A percentile compares a stretch with the other conserved stretches of the same genome.
phyloP scores from a whole-genome alignment of 2,797 vertebrate genomes.

The Phataginus tricuspis region DNA sequence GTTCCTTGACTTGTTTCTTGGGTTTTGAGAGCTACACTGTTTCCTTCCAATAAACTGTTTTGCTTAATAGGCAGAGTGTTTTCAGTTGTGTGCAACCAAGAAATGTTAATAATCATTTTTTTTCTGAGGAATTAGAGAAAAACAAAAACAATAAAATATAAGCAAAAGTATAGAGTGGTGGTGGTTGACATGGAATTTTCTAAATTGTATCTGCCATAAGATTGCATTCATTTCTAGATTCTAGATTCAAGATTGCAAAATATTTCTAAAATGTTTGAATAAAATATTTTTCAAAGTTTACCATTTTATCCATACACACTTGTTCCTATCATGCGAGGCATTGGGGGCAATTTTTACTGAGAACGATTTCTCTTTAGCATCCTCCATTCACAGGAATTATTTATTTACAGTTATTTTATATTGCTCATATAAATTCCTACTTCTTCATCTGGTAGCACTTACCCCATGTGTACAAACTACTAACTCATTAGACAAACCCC shows the following conservation, averaged over 20 bases:
- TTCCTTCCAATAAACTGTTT: slow-evolving; percentile 24
- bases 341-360: neutral
- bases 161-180: neutral
- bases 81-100: neutral
- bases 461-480: neutral
- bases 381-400: neutral
- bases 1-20: neutral
- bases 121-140: neutral
- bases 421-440: neutral
- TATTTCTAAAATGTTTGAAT: neutral
- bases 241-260: neutral
- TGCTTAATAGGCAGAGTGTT: neutral
- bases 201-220: neutral
- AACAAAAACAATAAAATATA: neutral
- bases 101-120: neutral
- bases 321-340: neutral
- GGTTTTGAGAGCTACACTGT: neutral
- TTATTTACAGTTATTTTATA: neutral
- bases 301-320: neutral
- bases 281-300: slow-evolving; percentile 10
- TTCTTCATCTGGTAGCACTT: neutral
- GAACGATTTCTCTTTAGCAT: neutral
- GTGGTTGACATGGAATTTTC: neutral
- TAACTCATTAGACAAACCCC: neutral
- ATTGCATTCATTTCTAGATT: neutral